Base-by-base conservation (phyloP, 2,113 vertebrate genomes). In the Chaetodon auriga region DNA sequence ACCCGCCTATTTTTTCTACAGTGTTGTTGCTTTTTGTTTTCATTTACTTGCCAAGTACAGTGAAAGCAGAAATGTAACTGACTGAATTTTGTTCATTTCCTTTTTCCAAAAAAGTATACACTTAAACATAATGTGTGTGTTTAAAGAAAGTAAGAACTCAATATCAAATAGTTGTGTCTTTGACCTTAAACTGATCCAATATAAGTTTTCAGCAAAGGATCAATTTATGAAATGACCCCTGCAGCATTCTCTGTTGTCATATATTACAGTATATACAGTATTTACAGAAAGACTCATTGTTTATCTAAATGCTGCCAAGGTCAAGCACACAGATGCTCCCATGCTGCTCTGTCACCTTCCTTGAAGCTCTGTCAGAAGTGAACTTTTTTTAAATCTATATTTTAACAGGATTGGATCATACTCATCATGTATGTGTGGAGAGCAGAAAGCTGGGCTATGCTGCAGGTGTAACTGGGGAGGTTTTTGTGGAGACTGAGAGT, bases 1-100 rank as follows among this genome's bases (percentile, higher is more conserved):
- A 73, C 7, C 9, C 7, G 35, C 63, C 41, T 30, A 0, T 60
- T 72, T 64, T 80, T 72, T 25, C 1, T 16, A 11, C 36, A 77
- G 25, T 41, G 41, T 61, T 83, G 4, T 35, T 65, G n/a, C 7
- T 75, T 76, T 84, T 74, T 65, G 48, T 84, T 80, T 80, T 78
- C 8, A 70, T 81, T 68, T 57, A 14, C 54, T 75, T 66, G 2
- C 23, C 35, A 83, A 36, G 57, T 54, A 21, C 15, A 80, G 8
- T 75, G 53, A 84, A 89, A 87, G 72, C 68, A 84, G 61, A 81
- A 85, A 77, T 7, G 14, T 7, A 19, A 45, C 10, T 1, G 14
- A 16, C 58, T 43, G 6, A 83, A 35, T 10, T 68, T 65, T 25
- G 45, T 62, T 76, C n/a, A 69, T 53, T 90, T 86, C 78, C 76